Evolutionary conservation across 2,113 vertebrate genomes (phyloP).

Genomic region (Paraplagusia blochii): DNA sequence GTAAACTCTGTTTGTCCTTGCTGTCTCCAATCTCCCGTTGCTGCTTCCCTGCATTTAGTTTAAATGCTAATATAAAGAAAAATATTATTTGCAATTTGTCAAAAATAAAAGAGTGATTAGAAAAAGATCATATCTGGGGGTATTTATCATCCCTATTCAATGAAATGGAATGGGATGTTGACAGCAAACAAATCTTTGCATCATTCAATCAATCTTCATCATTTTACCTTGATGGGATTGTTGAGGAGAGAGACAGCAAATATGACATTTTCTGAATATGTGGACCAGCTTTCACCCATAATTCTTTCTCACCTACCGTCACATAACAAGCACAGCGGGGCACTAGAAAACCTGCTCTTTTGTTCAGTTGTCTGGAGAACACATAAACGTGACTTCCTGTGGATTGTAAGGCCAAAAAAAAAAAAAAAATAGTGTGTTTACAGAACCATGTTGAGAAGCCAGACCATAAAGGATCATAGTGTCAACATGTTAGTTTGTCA

Average conservation of each 20-base stretch:
- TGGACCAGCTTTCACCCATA: neutral
- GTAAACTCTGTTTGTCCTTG: too few relatives aligned
- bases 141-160: neutral
- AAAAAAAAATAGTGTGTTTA: too few relatives aligned
- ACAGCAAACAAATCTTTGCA: neutral
- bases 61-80: too few relatives aligned
- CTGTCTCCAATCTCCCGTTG: too few relatives aligned
- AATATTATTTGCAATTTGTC: too few relatives aligned
- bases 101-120: too few relatives aligned
- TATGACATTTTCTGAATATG: constrained; percentile 2
- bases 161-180: neutral
- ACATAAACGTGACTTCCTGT: constrained; percentile 29
- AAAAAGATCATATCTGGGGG: too few relatives aligned
- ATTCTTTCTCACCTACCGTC: constrained; percentile 9
- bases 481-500: too few relatives aligned
- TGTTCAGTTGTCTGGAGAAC: constrained; percentile 20
- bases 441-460: too few relatives aligned
- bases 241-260: neutral
- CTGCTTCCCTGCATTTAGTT: too few relatives aligned
- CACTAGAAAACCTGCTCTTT: neutral
- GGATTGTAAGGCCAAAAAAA: too few relatives aligned
- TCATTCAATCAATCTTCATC: constrained; percentile 3
- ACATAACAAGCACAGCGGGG: constrained; percentile 9
- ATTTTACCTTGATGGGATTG: constrained; percentile 23
- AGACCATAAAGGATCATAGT: too few relatives aligned